These are phyloP conservation scores for Melopsittacus undulatus DNA, from an alignment of 2,797 vertebrate species.

Conservation along the genomic window DNA sequence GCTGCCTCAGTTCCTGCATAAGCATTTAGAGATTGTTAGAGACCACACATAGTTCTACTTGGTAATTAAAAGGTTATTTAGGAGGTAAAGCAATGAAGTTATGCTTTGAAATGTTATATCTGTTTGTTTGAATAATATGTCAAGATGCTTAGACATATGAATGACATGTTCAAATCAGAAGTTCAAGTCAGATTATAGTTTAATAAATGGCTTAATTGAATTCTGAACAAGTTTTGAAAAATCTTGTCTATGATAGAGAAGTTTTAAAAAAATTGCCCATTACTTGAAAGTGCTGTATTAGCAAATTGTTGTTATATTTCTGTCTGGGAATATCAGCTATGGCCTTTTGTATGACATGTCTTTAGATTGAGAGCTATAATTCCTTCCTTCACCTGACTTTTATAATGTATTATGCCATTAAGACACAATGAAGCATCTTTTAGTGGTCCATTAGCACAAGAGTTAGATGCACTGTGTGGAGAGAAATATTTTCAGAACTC, in stretches of 20 bases:
- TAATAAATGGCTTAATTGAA: not conserved
- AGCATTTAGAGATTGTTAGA: not conserved
- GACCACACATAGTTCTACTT: not conserved
- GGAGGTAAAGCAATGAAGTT: not conserved
- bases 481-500: not conserved
- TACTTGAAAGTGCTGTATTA: not conserved
- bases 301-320: not conserved
- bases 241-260: not conserved
- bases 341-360: not conserved
- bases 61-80: not conserved
- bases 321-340: not conserved
- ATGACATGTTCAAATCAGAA: not conserved
- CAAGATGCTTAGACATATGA: not conserved
- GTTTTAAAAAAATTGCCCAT: not conserved
- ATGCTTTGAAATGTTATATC: not conserved
- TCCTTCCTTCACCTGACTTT: constrained; percentile 39
- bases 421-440: constrained; percentile 58
- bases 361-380: constrained; percentile 35
- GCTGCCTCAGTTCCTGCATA: not conserved
- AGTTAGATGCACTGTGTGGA: not conserved
- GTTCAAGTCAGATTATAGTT: not conserved
- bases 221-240: not conserved
- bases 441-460: constrained; percentile 42
- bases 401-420: constrained; percentile 42
- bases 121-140: not conserved